Conservation (phyloP, 2,888 invertebrate species). For the Antheraea yamamai region DNA sequence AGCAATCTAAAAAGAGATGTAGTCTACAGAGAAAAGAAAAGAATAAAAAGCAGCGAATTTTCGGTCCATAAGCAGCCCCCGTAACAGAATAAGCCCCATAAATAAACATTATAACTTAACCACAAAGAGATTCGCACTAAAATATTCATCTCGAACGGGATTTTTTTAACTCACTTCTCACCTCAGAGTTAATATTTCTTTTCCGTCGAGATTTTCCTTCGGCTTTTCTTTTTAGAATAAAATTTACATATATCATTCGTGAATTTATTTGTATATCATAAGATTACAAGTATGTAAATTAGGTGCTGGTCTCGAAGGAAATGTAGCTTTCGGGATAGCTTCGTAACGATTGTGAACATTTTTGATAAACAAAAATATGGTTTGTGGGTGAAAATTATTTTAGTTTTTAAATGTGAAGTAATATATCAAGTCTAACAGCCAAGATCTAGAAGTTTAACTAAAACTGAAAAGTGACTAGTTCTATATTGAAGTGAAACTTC, state of each 20-base stretch:
- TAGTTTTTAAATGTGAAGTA: not conserved
- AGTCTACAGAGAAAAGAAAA: not conserved
- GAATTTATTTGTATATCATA: slow-evolving; percentile 54
- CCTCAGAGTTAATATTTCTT: slow-evolving; percentile 27
- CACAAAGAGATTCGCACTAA: slow-evolving; percentile 60
- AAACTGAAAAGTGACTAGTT: too few relatives aligned
- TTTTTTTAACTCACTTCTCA: slow-evolving; percentile 42
- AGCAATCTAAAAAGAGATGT: too few relatives aligned
- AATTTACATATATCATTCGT: slow-evolving; percentile 69
- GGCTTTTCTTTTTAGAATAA: slow-evolving; percentile 41
- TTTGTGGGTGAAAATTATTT: not conserved
- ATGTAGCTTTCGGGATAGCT: slow-evolving; percentile 1
- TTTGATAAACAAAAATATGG: not conserved
- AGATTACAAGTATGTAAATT: slow-evolving; percentile 69
- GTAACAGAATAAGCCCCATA: slow-evolving; percentile 41
- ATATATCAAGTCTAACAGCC: too few relatives aligned
- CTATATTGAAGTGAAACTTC: too few relatives aligned
- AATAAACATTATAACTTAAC: slow-evolving; percentile 69
- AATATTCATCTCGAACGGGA: slow-evolving; percentile 61
- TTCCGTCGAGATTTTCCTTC: slow-evolving; percentile 42
- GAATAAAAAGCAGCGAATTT: not conserved
- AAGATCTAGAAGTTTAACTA: too few relatives aligned
- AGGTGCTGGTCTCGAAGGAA: not conserved
- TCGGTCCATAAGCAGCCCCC: slow-evolving; percentile 6
- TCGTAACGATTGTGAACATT: not conserved